These are phyloP conservation scores for Onychomys leucogaster DNA, from an alignment of 2,797 vertebrate genomes.

Conservation along the genomic window DNA sequence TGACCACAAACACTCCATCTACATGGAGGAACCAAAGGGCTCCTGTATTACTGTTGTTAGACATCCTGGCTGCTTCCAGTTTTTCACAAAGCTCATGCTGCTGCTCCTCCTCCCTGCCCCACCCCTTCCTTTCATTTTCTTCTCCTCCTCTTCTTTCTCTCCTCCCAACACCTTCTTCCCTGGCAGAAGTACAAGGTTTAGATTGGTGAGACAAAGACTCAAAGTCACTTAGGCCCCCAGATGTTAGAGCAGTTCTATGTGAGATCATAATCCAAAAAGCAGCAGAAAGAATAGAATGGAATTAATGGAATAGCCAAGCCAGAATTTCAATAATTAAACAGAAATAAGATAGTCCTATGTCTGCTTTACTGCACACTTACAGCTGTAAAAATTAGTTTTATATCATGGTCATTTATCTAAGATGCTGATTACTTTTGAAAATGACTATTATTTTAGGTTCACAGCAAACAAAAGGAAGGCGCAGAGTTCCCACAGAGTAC, in stretches of 20 bases:
- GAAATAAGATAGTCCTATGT: conserved; percentile 36
- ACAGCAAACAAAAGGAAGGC: background rate
- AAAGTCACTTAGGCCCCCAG: conserved; percentile 3
- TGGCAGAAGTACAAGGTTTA: conserved; percentile 7
- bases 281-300: background rate
- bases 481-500: background rate
- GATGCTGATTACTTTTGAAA: conserved; percentile 3
- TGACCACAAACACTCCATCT: background rate
- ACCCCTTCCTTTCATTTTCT: background rate
- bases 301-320: background rate
- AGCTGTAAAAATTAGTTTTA: conserved; percentile 55
- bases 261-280: background rate
- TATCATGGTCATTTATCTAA: background rate
- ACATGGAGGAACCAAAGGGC: background rate
- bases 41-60: background rate
- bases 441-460: background rate
- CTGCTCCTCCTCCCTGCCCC: background rate
- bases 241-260: background rate
- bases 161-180: background rate
- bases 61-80: background rate
- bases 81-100: background rate
- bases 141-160: background rate
- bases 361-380: conserved; percentile 5
- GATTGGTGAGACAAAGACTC: background rate
- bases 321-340: background rate